A percentile compares a stretch with the other conserved stretches of the same genome.
Evolutionary conservation across 2,113 vertebrate species (phyloP).

Genomic region (Otis tarda): DNA sequence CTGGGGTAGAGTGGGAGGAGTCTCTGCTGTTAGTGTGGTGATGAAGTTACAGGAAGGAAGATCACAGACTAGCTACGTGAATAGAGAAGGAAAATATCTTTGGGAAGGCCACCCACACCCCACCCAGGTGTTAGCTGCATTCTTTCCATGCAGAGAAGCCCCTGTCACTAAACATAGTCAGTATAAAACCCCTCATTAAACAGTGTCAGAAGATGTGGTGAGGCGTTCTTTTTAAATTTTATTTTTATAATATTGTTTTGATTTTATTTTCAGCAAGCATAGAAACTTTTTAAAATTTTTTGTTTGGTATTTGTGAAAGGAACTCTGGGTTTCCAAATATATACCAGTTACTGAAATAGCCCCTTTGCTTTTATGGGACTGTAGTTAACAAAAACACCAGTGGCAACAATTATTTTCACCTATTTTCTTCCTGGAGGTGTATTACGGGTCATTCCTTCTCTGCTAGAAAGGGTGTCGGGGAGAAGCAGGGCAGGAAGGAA

Average conservation of each 20-base stretch:
- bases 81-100: constrained; percentile 13
- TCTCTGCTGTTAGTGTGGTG: background rate
- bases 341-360: background rate
- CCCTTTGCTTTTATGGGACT: background rate
- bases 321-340: background rate
- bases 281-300: background rate
- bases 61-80: background rate
- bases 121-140: background rate
- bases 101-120: background rate
- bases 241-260: background rate
- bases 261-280: background rate
- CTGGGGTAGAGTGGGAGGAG: background rate
- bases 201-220: background rate
- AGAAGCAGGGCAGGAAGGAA: background rate
- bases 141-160: background rate
- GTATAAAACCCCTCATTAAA: background rate
- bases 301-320: background rate
- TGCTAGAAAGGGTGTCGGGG: background rate
- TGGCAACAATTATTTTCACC: background rate
- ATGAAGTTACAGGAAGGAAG: constrained; percentile 32
- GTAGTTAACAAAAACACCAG: background rate
- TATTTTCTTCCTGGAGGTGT: background rate
- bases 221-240: background rate
- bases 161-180: background rate
- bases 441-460: background rate